Evolutionary conservation across 1,140 invertebrate species (phyloP).

Genomic region (Scaptomyza pallida): DNA sequence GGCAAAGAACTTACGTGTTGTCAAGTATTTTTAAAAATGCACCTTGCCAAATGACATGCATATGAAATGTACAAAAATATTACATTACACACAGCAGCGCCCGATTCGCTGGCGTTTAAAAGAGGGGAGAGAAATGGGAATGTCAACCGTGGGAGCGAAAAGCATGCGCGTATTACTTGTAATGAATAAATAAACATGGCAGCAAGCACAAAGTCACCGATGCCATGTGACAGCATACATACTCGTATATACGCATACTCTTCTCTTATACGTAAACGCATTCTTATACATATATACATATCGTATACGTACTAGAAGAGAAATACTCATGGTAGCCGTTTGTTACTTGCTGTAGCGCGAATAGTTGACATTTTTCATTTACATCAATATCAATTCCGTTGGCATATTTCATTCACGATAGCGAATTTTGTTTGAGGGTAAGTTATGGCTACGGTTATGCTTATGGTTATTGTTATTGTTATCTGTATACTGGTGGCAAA

Average conservation of each 20-base stretch:
- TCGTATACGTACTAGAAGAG: slow-evolving; percentile 7
- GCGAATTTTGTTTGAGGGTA: background rate
- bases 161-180: slow-evolving; percentile 65
- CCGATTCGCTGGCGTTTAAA: background rate
- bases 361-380: slow-evolving; percentile 81
- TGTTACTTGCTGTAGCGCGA: slow-evolving; percentile 38
- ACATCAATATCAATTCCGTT: slow-evolving; percentile 76
- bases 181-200: slow-evolving; percentile 76
- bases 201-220: slow-evolving; percentile 25
- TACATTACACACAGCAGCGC: slow-evolving; percentile 60
- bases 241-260: background rate
- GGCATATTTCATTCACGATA: slow-evolving; percentile 52
- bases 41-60: slow-evolving; percentile 76
- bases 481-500: slow-evolving; percentile 17
- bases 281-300: slow-evolving; percentile 1
- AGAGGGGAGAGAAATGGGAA: background rate
- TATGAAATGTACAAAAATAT: slow-evolving; percentile 78
- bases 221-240: background rate
- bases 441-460: slow-evolving; percentile 47
- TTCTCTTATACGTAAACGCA: background rate
- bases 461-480: slow-evolving; percentile 40
- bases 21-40: slow-evolving; percentile 62
- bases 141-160: background rate
- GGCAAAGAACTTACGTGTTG: slow-evolving; percentile 19
- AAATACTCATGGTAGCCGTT: slow-evolving; percentile 17